Conservation (phyloP, 2,113 vertebrate species). For the Prionailurus viverrinus region DNA sequence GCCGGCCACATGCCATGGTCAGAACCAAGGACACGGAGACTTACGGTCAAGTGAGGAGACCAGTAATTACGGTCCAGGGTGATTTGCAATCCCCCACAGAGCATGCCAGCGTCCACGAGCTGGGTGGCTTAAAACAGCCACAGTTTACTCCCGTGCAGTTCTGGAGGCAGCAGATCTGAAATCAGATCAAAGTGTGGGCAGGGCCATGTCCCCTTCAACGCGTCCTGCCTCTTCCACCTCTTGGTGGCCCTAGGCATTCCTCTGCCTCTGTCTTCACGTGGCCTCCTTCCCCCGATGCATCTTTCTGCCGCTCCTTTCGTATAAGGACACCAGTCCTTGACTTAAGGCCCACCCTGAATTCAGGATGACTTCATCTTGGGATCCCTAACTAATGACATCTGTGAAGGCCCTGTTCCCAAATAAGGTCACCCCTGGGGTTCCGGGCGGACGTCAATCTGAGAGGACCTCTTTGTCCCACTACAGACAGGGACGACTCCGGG, state of each 20-base stretch:
- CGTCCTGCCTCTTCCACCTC: background rate
- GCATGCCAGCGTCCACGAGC: accelerated
- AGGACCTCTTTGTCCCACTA: too few relatives aligned
- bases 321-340: background rate
- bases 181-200: background rate
- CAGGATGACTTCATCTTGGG: background rate
- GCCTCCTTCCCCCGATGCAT: background rate
- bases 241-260: background rate
- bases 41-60: background rate
- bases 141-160: background rate
- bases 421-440: background rate
- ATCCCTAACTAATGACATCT: too few relatives aligned
- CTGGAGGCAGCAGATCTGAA: background rate
- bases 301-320: background rate
- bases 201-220: accelerated
- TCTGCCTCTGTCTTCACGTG: accelerated
- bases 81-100: background rate
- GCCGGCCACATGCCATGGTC: background rate
- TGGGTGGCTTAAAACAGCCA: too few relatives aligned
- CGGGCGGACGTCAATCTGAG: background rate
- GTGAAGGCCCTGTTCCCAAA: background rate
- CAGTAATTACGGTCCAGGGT: background rate
- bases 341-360: background rate
- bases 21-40: background rate
- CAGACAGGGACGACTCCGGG: too few relatives aligned